Base-by-base conservation (phyloP, 2,888 invertebrate species). In the Cerceris rybyensis region DNA sequence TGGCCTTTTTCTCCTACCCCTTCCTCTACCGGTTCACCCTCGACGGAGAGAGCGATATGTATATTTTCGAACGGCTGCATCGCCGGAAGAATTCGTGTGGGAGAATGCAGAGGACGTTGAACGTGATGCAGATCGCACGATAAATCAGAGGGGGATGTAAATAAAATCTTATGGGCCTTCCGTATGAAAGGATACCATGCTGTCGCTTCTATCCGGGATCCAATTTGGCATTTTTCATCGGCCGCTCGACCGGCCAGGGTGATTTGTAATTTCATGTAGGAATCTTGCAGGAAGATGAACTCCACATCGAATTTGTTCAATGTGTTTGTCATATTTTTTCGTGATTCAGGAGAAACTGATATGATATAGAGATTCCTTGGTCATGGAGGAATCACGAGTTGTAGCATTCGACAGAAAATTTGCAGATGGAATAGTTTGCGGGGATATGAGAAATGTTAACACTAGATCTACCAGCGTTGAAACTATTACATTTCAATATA, bases 131-230 rank as follows among this genome's bases (percentile, higher is more conserved):
- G 71, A 80, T 80, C 82, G 83, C 28, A 16, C 76, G 57, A 85
- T 84, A 85, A 84, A 84, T 84, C 85, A 75, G 57, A 57, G 57
- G 11, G 52, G 49, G 54, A 75, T 80, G 85, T 72, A 82, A 84
- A 84, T 84, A 84, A 85, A 75, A 78, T 77, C 79, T 82, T 79
- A 73, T 50, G 66, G 60, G 6, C 55, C 46, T 49, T 55, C 50
- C 59, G 63, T 8, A 39, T 50, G 55, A 65, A 76, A 65, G 68
- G 50, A 28, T 61, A 43, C 41, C 55, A 9, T 42, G 13, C 9
- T n/a, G 52, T 72, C 77, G 50, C 57, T 49, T 39, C 43, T 17
- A 13, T 5, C 0, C 46, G 60, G 59, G 46, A 52, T 71, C 57
- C 78, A 78, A 78, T 78, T 78, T 78, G 52, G 71, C 41, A 78